These are phyloP conservation scores for Chrysochloris asiatica DNA, from an alignment of 2,113 vertebrate species.

Conservation along the genomic window DNA sequence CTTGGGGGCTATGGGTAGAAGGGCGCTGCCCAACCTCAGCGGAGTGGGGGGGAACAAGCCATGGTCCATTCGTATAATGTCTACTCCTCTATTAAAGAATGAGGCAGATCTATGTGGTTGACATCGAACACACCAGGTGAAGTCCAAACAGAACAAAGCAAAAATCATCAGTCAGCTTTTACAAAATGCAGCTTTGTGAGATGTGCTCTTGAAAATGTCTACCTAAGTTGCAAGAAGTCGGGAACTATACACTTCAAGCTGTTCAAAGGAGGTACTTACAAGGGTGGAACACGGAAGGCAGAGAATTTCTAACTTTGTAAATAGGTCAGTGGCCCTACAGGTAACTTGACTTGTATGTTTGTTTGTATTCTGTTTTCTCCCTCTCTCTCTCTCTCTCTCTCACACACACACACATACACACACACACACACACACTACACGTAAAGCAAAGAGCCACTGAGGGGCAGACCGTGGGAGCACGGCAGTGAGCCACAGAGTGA, in stretches of 20 bases:
- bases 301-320: not conserved
- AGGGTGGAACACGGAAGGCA: rapidly evolving
- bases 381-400: not conserved
- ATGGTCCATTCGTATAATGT: too few relatives aligned
- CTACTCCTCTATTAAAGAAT: not conserved
- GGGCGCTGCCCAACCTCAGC: not conserved
- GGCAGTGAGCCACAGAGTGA: too few relatives aligned
- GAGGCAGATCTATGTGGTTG: not conserved
- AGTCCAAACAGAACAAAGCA: not conserved
- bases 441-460: too few relatives aligned
- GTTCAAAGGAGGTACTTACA: rapidly evolving
- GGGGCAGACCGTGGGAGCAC: not conserved
- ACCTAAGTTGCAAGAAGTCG: not conserved
- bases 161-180: not conserved
- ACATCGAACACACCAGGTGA: not conserved
- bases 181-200: rapidly evolving
- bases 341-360: not conserved
- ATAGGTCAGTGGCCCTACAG: not conserved
- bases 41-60: not conserved
- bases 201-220: not conserved
- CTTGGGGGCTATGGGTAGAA: too few relatives aligned
- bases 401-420: not conserved
- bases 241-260: rapidly evolving
- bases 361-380: not conserved
- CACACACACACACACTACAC: not conserved